Conservation (phyloP, 2,888 invertebrate genomes). For the Polyploca ridens region DNA sequence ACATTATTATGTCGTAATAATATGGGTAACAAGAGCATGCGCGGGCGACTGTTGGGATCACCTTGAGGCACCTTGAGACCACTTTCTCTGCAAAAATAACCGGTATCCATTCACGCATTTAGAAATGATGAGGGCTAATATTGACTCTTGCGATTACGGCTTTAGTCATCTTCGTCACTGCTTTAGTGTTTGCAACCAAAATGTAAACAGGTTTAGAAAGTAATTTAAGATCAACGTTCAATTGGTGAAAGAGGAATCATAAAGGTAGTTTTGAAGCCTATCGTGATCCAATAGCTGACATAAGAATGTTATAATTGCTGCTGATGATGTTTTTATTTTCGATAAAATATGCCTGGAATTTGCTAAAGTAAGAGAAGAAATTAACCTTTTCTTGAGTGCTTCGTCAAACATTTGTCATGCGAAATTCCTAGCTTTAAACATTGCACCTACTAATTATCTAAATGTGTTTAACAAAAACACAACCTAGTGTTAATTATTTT, state of each 20-base stretch:
- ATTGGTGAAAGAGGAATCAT: background rate
- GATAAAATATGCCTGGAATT: too few relatives aligned
- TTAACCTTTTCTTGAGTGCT: too few relatives aligned
- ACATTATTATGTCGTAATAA: constrained; percentile 1
- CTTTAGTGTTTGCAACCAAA: background rate
- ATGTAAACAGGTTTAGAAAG: background rate
- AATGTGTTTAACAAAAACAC: background rate
- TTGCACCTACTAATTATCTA: background rate
- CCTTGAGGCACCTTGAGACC: constrained; percentile 17
- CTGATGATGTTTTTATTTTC: too few relatives aligned
- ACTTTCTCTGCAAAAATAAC: constrained; percentile 24
- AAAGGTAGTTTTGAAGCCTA: too few relatives aligned
- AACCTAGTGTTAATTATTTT: constrained; percentile 11
- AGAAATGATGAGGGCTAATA: constrained; percentile 18
- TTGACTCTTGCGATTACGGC: constrained; percentile 15
- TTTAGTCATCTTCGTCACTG: background rate
- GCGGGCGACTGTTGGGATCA: constrained; percentile 8
- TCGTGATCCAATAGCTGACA: too few relatives aligned
- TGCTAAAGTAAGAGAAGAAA: too few relatives aligned
- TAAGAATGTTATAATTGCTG: background rate
- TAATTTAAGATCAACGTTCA: background rate
- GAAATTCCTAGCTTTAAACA: background rate
- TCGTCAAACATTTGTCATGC: too few relatives aligned
- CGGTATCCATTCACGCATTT: constrained; percentile 19
- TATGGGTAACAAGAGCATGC: constrained; percentile 1